These are phyloP conservation scores for Paradoxurus hermaphroditus DNA, from an alignment of 2,113 vertebrate genomes.

Conservation along the genomic window DNA sequence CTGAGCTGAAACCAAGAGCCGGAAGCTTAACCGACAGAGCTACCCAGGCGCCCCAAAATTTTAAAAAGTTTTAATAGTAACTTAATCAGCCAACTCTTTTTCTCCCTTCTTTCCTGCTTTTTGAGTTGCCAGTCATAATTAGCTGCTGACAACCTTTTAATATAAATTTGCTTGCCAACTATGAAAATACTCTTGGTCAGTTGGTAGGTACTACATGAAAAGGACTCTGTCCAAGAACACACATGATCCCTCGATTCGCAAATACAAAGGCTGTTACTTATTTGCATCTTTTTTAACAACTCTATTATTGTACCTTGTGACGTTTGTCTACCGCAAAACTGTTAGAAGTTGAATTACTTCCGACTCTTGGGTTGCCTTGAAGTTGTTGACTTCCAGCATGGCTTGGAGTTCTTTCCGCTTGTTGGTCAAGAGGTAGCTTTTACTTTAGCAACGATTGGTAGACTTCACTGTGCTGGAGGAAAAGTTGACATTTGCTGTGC, in stretches of 20 bases:
- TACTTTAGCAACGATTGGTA: neutral
- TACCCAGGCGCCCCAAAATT: neutral
- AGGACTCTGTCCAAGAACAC: neutral
- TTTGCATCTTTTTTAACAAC: neutral
- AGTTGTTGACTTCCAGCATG: neutral
- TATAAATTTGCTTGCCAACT: neutral
- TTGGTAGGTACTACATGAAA: neutral
- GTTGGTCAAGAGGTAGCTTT: neutral
- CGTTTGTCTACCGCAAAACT: neutral
- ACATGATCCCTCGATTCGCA: neutral
- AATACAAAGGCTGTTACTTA: neutral
- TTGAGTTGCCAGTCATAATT: neutral
- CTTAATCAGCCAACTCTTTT: neutral
- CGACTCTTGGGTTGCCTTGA: neutral
- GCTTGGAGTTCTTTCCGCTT: neutral
- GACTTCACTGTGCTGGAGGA: neutral
- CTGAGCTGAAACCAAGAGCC: neutral
- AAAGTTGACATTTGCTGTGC: neutral
- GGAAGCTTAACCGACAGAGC: neutral
- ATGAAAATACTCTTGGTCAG: neutral
- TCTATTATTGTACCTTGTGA: neutral
- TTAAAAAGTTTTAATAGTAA: neutral
- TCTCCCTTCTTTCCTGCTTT: neutral
- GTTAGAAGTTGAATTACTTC: neutral
- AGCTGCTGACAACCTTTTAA: neutral